Evolutionary conservation across 2,113 vertebrate species (phyloP).

Genomic region (Orthonyx spaldingii): DNA sequence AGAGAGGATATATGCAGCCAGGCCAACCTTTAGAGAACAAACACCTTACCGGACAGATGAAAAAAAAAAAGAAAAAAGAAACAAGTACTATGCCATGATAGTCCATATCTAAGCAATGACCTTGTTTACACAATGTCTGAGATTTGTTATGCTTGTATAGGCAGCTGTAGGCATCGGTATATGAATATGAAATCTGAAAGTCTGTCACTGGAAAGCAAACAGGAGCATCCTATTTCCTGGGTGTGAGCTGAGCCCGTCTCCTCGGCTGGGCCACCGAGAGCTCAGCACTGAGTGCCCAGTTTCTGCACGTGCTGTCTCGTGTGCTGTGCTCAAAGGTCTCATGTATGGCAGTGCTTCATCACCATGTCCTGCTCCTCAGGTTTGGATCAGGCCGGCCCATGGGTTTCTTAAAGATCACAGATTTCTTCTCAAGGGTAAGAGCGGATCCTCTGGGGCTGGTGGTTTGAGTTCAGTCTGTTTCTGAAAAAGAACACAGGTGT

Average conservation of each 20-base stretch:
- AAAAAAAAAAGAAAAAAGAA: not conserved
- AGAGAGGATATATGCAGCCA: not conserved
- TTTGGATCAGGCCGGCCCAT: not conserved
- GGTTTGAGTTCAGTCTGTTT: slow-evolving; percentile 68
- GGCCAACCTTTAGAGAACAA: slow-evolving; percentile 67
- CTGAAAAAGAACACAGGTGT: slow-evolving; percentile 66
- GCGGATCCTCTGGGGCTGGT: slow-evolving; percentile 37
- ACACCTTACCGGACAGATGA: slow-evolving; percentile 37
- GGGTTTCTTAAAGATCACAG: slow-evolving; percentile 1
- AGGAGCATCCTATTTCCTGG: slow-evolving; percentile 43
- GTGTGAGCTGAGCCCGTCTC: not conserved
- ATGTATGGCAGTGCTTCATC: not conserved
- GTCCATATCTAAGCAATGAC: slow-evolving; percentile 62
- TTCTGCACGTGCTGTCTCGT: not conserved
- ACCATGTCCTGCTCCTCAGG: slow-evolving; percentile 27
- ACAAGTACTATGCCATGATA: slow-evolving; percentile 53
- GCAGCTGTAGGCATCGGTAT: slow-evolving; percentile 61
- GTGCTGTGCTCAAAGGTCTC: slow-evolving; percentile 41
- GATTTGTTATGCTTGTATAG: slow-evolving; percentile 61
- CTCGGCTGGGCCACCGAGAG: not conserved
- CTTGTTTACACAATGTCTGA: slow-evolving; percentile 59
- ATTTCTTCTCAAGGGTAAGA: slow-evolving; percentile 48
- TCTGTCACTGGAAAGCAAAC: slow-evolving; percentile 66
- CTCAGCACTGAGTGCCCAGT: not conserved
- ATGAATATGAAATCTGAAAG: slow-evolving; percentile 66